Evolutionary conservation across 2,113 vertebrate genomes (phyloP), one percentile per base, ranked within the genome.

Genomic region (Dendrocopos noguchii): DNA sequence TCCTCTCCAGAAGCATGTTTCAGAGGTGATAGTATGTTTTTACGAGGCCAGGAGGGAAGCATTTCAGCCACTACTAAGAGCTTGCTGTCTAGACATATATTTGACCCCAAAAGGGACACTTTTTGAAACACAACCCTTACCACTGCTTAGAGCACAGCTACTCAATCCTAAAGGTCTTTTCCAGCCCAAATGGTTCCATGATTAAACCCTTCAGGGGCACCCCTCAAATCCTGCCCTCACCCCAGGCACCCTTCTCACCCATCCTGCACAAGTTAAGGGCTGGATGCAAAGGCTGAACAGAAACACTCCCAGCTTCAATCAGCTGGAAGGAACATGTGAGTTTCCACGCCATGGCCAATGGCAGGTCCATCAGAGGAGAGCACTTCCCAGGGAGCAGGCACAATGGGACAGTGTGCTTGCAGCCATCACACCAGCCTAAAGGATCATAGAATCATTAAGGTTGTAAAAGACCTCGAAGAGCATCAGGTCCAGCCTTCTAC

Each of bases 41-140:
- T 64, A 92, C 64, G 81, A 94, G 87, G 79, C 81, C 68, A 82
- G 72, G 56, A 94, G 84, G 79, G 81, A 95, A 89, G 82, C 81
- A 74, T 76, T 87, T 81, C 53, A n/a, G 60, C 46, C 78, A 66
- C 9, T 2, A 46, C 60, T 53, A 44, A 46, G 34, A 71, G 36
- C 80, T 84, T 91, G 82, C 88, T 80, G 85, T 91, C 93, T 90
- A 90, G 93, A 85, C 84, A 50, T 15, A 19, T 27, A 78, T 57
- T 80, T 88, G 65, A 80, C 75, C 39, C n/a, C 56, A 91, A 87
- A 19, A 77, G 91, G 70, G 88, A 75, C 63, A 59, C 53, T 34
- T 61, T 27, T n/a, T 75, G 9, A 53, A 50, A 36, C 55, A 34
- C 3, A 80, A 88, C 28, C 52, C 70, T 66, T 31, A 64, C 17